Percentiles rank a stretch among this genome's conserved stretches.
phyloP scores from a whole-genome alignment of 2,888 invertebrate genomes.

The Lottia gigantea region DNA sequence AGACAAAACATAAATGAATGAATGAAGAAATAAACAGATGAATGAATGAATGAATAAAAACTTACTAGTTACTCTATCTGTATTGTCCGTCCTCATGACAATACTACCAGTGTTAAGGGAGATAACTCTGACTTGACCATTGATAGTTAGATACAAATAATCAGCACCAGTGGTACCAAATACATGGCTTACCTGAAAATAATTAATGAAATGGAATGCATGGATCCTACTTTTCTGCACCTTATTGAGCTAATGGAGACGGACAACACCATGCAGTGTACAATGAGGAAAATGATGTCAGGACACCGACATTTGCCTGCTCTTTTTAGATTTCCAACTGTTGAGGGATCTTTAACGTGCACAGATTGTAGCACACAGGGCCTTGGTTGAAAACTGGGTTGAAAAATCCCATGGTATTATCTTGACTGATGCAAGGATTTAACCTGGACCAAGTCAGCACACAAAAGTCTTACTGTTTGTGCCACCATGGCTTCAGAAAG shows the following conservation, averaged over 20 bases:
- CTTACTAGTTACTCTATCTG: conserved; percentile 19
- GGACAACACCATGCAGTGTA: no score
- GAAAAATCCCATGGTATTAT: no score
- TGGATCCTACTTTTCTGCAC: no score
- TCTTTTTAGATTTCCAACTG: no score
- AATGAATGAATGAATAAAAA: neutral
- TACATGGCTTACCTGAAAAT: conserved; percentile 43
- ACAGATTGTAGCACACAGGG: no score
- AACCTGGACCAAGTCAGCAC: neutral
- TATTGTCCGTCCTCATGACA: conserved; percentile 38
- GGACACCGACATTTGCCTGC: no score
- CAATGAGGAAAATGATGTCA: no score
- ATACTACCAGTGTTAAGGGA: conserved; percentile 53
- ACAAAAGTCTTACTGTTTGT: no score
- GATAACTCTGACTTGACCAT: conserved; percentile 42
- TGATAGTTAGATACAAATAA: conserved; percentile 50
- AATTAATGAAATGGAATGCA: conserved; percentile 1
- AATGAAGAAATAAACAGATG: neutral
- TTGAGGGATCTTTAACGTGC: no score
- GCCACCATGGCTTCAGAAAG: no score
- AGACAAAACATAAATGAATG: conserved; percentile 21
- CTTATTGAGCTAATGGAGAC: no score
- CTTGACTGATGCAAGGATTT: neutral
- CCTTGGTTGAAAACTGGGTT: no score
- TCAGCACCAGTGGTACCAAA: conserved; percentile 55